Evolutionary conservation across 1,140 invertebrate genomes (phyloP).

Genomic region (Zeugodacus cucurbitae): DNA sequence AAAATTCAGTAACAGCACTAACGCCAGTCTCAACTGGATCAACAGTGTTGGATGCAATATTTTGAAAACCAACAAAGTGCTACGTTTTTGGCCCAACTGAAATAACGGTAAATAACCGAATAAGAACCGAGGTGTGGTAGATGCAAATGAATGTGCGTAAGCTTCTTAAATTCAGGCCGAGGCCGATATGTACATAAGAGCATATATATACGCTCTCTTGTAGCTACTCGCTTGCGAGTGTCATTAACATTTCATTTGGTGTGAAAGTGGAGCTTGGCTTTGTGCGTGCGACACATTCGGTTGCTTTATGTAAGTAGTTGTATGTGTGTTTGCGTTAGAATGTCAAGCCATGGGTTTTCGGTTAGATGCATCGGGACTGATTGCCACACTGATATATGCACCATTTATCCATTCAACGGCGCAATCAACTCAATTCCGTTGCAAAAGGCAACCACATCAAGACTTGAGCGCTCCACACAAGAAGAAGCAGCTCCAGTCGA

Average conservation of each 20-base stretch:
- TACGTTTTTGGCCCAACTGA: too few relatives aligned
- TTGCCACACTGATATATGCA: conserved; percentile 22
- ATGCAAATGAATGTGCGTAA: not conserved
- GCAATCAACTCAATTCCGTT: conserved; percentile 12
- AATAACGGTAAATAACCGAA: too few relatives aligned
- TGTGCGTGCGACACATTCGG: not conserved
- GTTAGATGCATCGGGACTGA: conserved; percentile 11
- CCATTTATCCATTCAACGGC: conserved; percentile 8
- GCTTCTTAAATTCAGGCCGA: not conserved
- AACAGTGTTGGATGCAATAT: too few relatives aligned
- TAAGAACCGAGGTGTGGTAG: not conserved
- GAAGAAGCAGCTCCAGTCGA: not conserved
- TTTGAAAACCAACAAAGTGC: too few relatives aligned
- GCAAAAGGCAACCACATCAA: conserved; percentile 16
- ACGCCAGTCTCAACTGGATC: too few relatives aligned
- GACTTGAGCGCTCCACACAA: not conserved
- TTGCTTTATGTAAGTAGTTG: not conserved
- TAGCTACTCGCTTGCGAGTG: not conserved
- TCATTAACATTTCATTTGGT: conserved; percentile 30
- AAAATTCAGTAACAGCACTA: too few relatives aligned
- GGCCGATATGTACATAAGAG: not conserved
- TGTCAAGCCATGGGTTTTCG: not conserved
- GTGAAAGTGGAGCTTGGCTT: not conserved
- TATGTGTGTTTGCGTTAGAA: not conserved
- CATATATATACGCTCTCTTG: too few relatives aligned